These are phyloP conservation scores for Meteorus colon DNA, from an alignment of 2,888 invertebrate genomes.

Conservation along the genomic window DNA sequence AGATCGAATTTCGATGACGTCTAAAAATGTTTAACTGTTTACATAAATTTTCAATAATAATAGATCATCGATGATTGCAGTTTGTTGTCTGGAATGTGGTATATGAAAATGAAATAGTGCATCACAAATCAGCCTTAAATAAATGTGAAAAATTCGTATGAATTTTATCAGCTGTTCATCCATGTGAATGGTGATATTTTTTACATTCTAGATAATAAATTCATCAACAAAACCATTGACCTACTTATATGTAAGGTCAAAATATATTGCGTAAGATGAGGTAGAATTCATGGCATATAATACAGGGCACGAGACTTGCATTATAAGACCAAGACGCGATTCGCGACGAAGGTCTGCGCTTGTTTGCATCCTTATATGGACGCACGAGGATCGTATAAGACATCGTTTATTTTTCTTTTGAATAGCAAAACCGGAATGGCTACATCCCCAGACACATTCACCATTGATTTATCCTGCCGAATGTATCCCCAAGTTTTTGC, in stretches of 20 bases:
- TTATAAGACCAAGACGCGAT: constrained; percentile 33
- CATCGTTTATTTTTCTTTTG: constrained; percentile 20
- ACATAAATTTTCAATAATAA: neutral
- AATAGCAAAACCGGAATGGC: constrained; percentile 37
- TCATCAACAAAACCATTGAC: constrained; percentile 53
- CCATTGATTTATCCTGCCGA: constrained; percentile 15
- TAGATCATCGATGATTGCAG: neutral
- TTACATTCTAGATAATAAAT: constrained; percentile 8
- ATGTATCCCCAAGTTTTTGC: constrained; percentile 6
- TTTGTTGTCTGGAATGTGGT: neutral
- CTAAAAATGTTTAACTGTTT: neutral
- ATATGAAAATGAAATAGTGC: neutral
- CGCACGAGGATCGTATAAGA: constrained; percentile 36
- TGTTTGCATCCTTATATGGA: constrained; percentile 53
- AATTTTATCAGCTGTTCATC: neutral
- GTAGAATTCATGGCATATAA: constrained; percentile 26
- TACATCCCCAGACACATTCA: constrained; percentile 23
- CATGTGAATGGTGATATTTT: constrained; percentile 16
- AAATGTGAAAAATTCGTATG: neutral
- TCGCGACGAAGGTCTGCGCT: constrained; percentile 44
- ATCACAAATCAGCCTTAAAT: neutral
- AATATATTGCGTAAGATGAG: constrained; percentile 53
- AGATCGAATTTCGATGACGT: neutral
- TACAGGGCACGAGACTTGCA: constrained; percentile 12
- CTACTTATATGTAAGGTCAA: constrained; percentile 53